Percentiles rank a stretch among this genome's conserved stretches.
Evolutionary conservation across 2,113 vertebrate genomes (phyloP).

Genomic region (Nanger granti): DNA sequence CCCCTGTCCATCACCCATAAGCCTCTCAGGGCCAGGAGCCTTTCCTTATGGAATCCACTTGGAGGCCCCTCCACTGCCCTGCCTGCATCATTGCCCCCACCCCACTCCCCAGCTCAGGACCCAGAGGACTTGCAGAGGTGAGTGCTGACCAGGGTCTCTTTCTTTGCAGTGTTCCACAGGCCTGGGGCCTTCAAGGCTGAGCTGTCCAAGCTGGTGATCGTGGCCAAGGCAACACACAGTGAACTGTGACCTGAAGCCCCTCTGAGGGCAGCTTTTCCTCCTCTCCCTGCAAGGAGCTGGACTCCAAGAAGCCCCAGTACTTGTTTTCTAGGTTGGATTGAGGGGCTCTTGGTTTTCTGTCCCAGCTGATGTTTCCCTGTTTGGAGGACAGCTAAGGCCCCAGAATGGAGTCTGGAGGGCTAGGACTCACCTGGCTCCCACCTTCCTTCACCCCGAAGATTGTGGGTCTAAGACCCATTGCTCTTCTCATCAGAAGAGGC

Average conservation of each 20-base stretch:
- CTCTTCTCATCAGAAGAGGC: not conserved
- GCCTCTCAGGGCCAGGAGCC: not conserved
- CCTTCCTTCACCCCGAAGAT: not conserved
- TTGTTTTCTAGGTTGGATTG: not conserved
- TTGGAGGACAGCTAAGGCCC: not conserved
- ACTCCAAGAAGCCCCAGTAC: not conserved
- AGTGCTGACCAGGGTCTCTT: not conserved
- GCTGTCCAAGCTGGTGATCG: slow-evolving; percentile 88
- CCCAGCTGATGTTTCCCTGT: not conserved
- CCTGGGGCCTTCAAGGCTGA: slow-evolving; percentile 91
- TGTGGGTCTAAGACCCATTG: not conserved
- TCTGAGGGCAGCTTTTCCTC: fast-evolving
- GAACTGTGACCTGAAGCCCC: slow-evolving; percentile 83
- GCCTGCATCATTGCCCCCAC: fast-evolving
- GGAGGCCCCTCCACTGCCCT: not conserved
- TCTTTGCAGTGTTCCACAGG: slow-evolving; percentile 85
- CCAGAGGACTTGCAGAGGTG: fast-evolving
- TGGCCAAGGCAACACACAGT: slow-evolving; percentile 80
- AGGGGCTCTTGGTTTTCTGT: not conserved
- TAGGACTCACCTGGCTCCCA: not conserved
- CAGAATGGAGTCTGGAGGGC: not conserved
- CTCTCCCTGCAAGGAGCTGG: fast-evolving
- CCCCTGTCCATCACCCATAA: not conserved
- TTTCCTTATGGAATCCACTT: not conserved
- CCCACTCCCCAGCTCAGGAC: not conserved